These are phyloP conservation scores for Moxostoma hubbsi DNA, from an alignment of 2,797 vertebrate species.

Conservation along the genomic window DNA sequence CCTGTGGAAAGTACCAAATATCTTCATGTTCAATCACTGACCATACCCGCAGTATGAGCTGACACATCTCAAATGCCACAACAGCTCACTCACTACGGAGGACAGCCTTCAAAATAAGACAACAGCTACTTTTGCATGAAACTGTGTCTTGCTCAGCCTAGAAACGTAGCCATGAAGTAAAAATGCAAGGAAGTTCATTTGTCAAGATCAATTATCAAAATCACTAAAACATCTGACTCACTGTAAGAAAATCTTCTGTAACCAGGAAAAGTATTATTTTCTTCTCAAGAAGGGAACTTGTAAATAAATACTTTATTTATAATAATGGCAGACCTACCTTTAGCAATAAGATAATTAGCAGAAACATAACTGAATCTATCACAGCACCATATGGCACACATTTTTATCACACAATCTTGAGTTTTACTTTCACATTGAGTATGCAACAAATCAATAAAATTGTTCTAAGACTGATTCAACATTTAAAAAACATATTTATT, in stretches of 20 bases:
- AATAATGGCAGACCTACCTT: not conserved
- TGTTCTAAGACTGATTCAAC: not conserved
- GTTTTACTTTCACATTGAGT: not conserved
- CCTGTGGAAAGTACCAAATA: not conserved
- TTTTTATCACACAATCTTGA: not conserved
- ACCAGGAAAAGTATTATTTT: not conserved
- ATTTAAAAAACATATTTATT: no score
- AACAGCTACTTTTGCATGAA: not conserved
- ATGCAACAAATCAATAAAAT: not conserved
- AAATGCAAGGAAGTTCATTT: not conserved
- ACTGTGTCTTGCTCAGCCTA: not conserved
- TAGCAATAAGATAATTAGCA: constrained; percentile 3
- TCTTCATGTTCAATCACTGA: constrained; percentile 14
- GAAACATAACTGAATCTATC: not conserved
- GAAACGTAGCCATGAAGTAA: not conserved
- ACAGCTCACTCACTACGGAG: not conserved
- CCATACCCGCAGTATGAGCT: not conserved
- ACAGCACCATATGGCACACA: constrained; percentile 1
- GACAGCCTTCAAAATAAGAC: not conserved
- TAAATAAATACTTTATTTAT: not conserved
- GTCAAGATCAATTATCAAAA: not conserved
- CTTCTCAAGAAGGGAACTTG: not conserved
- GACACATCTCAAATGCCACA: not conserved
- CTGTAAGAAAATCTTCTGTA: no score
- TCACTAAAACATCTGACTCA: not conserved